Percentiles rank a stretch among this genome's conserved stretches.
phyloP scores from a whole-genome alignment of 2,797 vertebrate genomes.

The Ptychadena robeensis region DNA sequence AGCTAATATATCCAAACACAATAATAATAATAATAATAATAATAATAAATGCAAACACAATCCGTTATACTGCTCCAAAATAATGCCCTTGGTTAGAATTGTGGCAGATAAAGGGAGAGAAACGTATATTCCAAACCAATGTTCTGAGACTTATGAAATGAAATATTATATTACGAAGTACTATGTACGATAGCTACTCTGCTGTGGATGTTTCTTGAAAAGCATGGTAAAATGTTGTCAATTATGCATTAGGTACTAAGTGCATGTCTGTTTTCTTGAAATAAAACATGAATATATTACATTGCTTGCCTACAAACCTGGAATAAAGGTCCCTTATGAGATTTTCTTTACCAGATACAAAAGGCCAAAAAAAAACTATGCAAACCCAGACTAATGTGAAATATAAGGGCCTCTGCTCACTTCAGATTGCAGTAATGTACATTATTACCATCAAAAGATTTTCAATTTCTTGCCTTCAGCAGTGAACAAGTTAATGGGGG shows the following conservation, averaged over 20 bases:
- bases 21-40: too few species aligned
- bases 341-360: not conserved
- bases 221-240: not conserved
- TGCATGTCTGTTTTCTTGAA: not conserved
- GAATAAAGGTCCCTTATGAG: not conserved
- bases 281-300: not conserved
- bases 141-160: not conserved
- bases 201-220: not conserved
- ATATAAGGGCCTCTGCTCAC: conserved; percentile 23
- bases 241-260: not conserved
- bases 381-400: not conserved
- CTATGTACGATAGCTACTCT: not conserved
- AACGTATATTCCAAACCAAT: not conserved
- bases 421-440: not conserved
- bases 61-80: too few species aligned
- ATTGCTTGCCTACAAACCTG: not conserved
- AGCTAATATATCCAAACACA: too few species aligned
- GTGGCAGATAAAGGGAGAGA: not conserved
- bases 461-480: conserved; percentile 26
- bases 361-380: not conserved
- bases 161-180: not conserved
- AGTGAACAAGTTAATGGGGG: conserved; percentile 48
- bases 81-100: too few species aligned
- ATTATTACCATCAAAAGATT: conserved; percentile 13
- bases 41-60: too few species aligned